Percentiles rank a stretch among this genome's conserved stretches.
Conservation (phyloP, 1,140 invertebrate genomes). For the Habropoda laboriosa region DNA sequence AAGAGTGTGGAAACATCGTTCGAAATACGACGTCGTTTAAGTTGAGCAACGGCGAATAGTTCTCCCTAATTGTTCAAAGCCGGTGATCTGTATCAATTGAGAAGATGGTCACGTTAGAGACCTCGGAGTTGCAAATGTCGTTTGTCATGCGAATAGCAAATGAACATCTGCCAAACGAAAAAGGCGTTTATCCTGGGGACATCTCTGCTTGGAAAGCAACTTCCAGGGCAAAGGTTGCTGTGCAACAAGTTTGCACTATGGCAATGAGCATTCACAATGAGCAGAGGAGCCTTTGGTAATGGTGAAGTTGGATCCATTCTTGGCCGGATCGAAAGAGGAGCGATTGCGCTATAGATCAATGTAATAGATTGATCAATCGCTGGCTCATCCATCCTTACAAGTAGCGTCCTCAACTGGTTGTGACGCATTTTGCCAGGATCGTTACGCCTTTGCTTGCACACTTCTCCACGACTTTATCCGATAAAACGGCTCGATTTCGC, state of each 20-base stretch:
- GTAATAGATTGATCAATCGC: conserved; percentile 33
- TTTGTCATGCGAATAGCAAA: conserved; percentile 16
- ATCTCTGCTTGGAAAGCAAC: background rate
- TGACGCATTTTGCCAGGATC: conserved; percentile 10
- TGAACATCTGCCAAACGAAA: background rate
- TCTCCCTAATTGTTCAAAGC: background rate
- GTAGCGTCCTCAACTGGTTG: conserved; percentile 7
- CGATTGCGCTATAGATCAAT: conserved; percentile 5
- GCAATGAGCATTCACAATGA: background rate
- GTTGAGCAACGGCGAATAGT: background rate
- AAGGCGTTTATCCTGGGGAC: background rate
- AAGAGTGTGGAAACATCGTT: too few species aligned
- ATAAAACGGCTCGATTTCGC: background rate
- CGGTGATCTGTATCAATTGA: too few species aligned
- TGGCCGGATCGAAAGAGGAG: conserved; percentile 28
- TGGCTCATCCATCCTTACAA: conserved; percentile 40
- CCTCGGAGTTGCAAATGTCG: background rate
- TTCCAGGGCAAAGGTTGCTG: conserved; percentile 9
- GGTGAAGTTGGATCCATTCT: conserved; percentile 19
- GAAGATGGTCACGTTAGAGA: background rate
- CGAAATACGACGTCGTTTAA: background rate
- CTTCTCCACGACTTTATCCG: background rate
- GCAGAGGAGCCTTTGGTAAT: background rate
- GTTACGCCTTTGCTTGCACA: background rate
- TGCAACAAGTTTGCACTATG: background rate